Evolutionary conservation across 2,888 invertebrate species (phyloP).

Genomic region (Himalopsyche kuldschensis): DNA sequence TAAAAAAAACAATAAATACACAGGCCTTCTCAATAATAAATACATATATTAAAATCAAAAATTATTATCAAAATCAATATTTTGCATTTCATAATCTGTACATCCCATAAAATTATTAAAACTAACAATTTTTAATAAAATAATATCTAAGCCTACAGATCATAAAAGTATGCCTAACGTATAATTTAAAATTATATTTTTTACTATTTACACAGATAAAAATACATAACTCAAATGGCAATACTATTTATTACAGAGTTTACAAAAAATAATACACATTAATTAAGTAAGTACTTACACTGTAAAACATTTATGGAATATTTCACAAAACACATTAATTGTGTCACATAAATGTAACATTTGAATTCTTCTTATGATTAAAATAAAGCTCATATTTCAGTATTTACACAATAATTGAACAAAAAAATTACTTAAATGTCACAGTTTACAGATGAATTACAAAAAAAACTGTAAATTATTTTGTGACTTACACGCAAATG

Average conservation of each 20-base stretch:
- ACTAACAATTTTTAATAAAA: conserved; percentile 9
- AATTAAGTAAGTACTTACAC: conserved; percentile 20
- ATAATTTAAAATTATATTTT: background rate
- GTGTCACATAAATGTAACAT: conserved; percentile 32
- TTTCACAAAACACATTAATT: conserved; percentile 32
- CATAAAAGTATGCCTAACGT: background rate
- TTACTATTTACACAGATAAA: conserved; percentile 6
- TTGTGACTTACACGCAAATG: background rate
- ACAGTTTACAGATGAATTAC: background rate
- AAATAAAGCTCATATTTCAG: conserved; percentile 36
- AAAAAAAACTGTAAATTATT: background rate
- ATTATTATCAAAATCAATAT: conserved; percentile 1
- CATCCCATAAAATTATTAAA: conserved; percentile 5
- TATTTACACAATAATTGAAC: conserved; percentile 19
- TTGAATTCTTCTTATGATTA: conserved; percentile 17
- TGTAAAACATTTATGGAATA: conserved; percentile 39
- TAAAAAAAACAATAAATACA: conserved; percentile 29
- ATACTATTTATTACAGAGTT: background rate
- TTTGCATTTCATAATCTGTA: conserved; percentile 1
- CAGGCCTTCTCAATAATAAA: conserved; percentile 1
- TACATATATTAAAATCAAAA: background rate
- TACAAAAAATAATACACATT: conserved; percentile 9
- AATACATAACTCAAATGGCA: conserved; percentile 9
- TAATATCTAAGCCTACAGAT: background rate
- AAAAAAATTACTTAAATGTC: background rate